These are phyloP conservation scores for Cryptocephalus primarius DNA, from an alignment of 2,888 invertebrate genomes.

Conservation along the genomic window DNA sequence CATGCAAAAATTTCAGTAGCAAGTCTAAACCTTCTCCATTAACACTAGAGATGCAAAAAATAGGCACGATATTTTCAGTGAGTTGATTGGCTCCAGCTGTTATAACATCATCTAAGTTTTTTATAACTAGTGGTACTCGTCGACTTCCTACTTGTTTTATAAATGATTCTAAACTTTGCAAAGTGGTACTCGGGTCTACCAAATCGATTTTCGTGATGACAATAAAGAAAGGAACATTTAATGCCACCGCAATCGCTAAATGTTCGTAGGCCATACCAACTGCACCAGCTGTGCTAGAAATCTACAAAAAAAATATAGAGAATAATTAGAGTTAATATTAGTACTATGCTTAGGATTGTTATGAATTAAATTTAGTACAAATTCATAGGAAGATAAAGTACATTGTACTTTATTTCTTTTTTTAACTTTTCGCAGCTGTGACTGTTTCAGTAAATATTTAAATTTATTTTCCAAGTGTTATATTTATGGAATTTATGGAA, in stretches of 20 bases:
- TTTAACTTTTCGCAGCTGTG: too few species aligned
- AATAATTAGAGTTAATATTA: not conserved
- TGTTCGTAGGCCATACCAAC: conserved; percentile 84
- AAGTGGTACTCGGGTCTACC: conserved; percentile 46
- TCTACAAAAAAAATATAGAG: conserved; percentile 38
- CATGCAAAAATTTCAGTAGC: conserved; percentile 76
- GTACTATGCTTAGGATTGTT: too few species aligned
- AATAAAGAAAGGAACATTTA: conserved; percentile 84
- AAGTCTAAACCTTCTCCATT: conserved; percentile 74
- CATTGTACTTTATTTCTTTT: too few species aligned
- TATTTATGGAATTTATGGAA: too few species aligned
- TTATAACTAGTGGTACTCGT: conserved; percentile 53
- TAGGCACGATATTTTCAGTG: conserved; percentile 56
- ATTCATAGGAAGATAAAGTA: too few species aligned
- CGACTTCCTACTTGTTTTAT: conserved; percentile 56
- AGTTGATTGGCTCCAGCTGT: conserved; percentile 61
- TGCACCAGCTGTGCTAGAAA: conserved; percentile 71
- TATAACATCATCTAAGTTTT: conserved; percentile 60
- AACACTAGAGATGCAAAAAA: conserved; percentile 86
- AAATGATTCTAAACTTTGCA: conserved; percentile 48
- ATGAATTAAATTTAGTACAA: conserved; percentile 1
- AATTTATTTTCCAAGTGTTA: too few species aligned
- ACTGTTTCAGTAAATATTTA: too few species aligned
- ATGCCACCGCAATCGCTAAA: conserved; percentile 67
- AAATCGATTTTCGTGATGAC: conserved; percentile 91